Conservation (phyloP, 1,140 invertebrate genomes). For the Cydia amplana region DNA sequence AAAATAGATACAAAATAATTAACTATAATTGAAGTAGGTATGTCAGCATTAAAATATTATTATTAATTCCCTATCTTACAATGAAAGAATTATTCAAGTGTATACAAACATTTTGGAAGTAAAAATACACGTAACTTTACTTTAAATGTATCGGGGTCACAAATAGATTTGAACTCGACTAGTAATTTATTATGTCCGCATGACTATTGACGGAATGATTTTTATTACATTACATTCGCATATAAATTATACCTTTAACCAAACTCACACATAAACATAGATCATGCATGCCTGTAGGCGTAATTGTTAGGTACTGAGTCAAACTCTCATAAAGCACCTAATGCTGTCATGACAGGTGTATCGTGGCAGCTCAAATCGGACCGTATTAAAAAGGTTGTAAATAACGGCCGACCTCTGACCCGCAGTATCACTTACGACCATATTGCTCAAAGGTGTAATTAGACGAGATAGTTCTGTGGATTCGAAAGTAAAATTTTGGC, state of each 20-base stretch:
- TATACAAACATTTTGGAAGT: too few relatives aligned
- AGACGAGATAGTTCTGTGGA: background rate
- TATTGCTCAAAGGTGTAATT: slow-evolving; percentile 10
- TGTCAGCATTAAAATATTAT: too few relatives aligned
- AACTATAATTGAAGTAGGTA: too few relatives aligned
- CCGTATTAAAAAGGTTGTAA: background rate
- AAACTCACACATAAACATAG: background rate
- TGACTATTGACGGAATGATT: background rate
- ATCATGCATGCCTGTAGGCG: background rate
- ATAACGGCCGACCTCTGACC: background rate
- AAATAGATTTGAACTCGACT: too few relatives aligned
- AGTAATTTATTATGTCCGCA: too few relatives aligned
- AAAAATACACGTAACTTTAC: too few relatives aligned
- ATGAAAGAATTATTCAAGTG: too few relatives aligned
- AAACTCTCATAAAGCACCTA: background rate
- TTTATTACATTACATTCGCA: background rate
- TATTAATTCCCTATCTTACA: too few relatives aligned
- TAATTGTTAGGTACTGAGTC: background rate
- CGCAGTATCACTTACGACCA: background rate
- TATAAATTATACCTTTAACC: background rate
- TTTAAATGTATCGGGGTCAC: too few relatives aligned
- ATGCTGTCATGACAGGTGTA: slow-evolving; percentile 6
- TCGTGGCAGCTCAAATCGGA: background rate
- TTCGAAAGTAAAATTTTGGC: background rate
- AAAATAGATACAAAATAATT: too few relatives aligned